Evolutionary conservation across 2,888 invertebrate species (phyloP).

Genomic region (Sesamia inferens): DNA sequence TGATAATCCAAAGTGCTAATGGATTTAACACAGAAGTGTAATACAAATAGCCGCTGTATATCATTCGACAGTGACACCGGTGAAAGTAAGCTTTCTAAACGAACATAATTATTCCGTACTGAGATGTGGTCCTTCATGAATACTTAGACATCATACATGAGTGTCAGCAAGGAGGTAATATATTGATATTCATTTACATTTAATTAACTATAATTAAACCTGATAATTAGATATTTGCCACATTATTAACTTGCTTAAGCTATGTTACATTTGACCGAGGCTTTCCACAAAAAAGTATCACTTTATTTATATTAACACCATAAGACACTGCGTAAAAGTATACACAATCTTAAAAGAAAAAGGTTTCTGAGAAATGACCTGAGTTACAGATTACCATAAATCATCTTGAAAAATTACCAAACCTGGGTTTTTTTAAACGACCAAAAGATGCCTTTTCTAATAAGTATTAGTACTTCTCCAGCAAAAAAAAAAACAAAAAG

Average conservation of each 20-base stretch:
- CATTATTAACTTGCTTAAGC: not conserved
- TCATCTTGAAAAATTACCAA: not conserved
- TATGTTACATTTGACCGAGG: not conserved
- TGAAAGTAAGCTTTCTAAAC: constrained; percentile 84
- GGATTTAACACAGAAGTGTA: constrained; percentile 61
- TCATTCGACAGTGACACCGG: constrained; percentile 73
- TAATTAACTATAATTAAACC: not conserved
- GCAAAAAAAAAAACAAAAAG: not conserved
- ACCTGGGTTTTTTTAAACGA: not conserved
- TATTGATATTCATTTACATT: not conserved
- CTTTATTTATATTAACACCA: not conserved
- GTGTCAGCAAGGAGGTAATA: constrained; percentile 82
- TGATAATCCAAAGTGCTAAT: constrained; percentile 58
- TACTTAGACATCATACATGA: constrained; percentile 83
- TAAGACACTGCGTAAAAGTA: not conserved
- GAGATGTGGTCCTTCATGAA: constrained; percentile 86
- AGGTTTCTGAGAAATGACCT: not conserved
- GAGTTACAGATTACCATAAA: not conserved
- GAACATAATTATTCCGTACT: constrained; percentile 69
- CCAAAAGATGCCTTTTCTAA: too few relatives aligned
- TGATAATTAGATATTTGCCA: not conserved
- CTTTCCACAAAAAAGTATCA: constrained; percentile 5
- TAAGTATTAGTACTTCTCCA: not conserved
- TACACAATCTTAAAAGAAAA: not conserved
- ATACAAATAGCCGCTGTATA: constrained; percentile 41